phyloP scores from a whole-genome alignment of 2,797 vertebrate species.

The Scolopax rusticola region DNA sequence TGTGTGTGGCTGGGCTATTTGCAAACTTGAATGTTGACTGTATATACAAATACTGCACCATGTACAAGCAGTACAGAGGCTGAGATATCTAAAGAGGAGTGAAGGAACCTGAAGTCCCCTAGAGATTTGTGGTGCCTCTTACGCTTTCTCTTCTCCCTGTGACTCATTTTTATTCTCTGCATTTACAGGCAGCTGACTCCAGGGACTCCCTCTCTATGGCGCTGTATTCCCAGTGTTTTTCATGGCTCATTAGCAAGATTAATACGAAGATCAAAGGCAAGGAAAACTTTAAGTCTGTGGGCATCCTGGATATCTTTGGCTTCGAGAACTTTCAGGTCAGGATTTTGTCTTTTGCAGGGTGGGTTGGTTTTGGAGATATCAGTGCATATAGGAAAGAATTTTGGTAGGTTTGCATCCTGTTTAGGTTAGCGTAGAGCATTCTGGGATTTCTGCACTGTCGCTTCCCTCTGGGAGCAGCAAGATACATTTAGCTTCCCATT shows the following conservation, averaged over 20 bases:
- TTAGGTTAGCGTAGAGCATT: neutral
- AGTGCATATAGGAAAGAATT: neutral
- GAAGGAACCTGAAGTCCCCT: neutral
- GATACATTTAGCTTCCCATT: neutral
- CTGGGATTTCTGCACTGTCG: neutral
- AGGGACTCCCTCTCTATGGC: constrained; percentile 93
- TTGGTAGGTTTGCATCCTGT: neutral
- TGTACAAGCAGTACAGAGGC: neutral
- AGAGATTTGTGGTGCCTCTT: neutral
- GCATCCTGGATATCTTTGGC: constrained; percentile 94
- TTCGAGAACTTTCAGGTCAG: constrained; percentile 94
- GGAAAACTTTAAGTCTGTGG: constrained; percentile 93
- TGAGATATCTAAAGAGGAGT: neutral
- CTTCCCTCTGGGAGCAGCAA: neutral
- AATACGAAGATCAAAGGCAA: constrained; percentile 91
- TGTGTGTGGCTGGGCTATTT: neutral
- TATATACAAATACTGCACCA: neutral
- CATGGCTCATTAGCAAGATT: constrained; percentile 92
- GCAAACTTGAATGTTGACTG: neutral
- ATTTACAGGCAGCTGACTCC: constrained; percentile 88
- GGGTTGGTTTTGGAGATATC: neutral
- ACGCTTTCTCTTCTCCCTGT: neutral
- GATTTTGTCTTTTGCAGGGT: constrained; percentile 4
- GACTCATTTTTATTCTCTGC: neutral
- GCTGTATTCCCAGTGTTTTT: constrained; percentile 92